Evolutionary conservation across 2,113 vertebrate species (phyloP), one percentile per base, ranked within the genome.

Genomic region (Hydropotes inermis): DNA sequence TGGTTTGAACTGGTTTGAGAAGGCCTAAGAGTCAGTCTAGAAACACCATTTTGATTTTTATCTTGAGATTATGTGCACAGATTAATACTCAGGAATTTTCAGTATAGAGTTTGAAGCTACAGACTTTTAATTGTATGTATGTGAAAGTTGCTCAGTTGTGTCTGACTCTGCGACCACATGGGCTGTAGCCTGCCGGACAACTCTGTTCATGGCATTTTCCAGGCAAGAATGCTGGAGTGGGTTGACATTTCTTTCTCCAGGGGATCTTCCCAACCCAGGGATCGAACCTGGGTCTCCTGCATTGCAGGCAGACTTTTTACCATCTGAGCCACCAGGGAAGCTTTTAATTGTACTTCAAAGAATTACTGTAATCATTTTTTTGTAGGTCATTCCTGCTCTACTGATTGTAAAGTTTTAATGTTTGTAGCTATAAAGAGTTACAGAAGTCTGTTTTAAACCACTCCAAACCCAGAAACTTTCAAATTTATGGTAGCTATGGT

Each of bases 1-100:
- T 93, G 82, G 94, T 95, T 97, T 92, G 76, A 96, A 96, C 96
- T 97, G 93, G 94, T 97, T 96, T 97, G 95, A 92, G 84, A 87
- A 89, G 33, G 30, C 45, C 74, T 21, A 28, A 57, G 47, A 91
- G 86, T 88, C 78, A 86, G 78, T 55, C 16, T 57, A 45, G 84
- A 97, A 96, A 60, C 87, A 89, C 89, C 43, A 16, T 90, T 96
- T 93, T 81, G 55, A 76, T 89, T 84, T 94, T 95, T 92, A 61
- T 89, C 82, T 76, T 14, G 13, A 91, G 47, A 58, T 64, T 83
- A 55, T 25, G 10, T 30, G 39, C 27, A 43, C 30, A 92, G 83
- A 8, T 93, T 47, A 94, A 78, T 76, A 36, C 47, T 96, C 19
- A 79, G 89, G 52, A 94, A 54, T 87, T 96, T 92, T 97, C 64